A percentile compares a stretch with the other conserved stretches of the same genome.
phyloP scores from a whole-genome alignment of 2,888 invertebrate species.

The Nematopogon swammerdamellus region DNA sequence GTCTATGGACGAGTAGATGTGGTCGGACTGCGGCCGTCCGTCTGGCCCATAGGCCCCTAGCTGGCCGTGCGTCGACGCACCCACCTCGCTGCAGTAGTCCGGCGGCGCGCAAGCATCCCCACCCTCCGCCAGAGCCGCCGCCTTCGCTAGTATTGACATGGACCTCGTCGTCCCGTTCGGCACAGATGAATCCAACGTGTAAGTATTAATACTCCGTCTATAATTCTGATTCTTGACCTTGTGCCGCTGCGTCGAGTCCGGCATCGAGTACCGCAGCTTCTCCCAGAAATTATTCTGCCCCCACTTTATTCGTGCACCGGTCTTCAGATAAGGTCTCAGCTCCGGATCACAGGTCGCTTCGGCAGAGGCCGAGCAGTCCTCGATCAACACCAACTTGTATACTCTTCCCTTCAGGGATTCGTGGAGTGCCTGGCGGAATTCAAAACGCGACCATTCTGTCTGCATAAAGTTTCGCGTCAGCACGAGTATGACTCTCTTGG shows the following conservation, averaged over 20 bases:
- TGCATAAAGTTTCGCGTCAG: constrained; percentile 86
- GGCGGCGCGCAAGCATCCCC: constrained; percentile 33
- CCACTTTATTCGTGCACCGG: constrained; percentile 80
- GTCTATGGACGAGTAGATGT: constrained; percentile 88
- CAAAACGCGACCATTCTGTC: constrained; percentile 91
- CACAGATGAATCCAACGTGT: constrained; percentile 72
- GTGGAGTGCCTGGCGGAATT: constrained; percentile 87
- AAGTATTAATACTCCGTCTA: constrained; percentile 80
- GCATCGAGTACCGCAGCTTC: constrained; percentile 85
- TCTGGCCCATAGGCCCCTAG: constrained; percentile 54
- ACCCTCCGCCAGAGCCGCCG: constrained; percentile 40
- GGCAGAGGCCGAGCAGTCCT: constrained; percentile 77
- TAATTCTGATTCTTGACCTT: constrained; percentile 57
- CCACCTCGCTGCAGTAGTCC: constrained; percentile 44
- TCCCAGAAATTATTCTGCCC: constrained; percentile 94
- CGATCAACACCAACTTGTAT: constrained; percentile 84
- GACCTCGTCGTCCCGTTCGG: constrained; percentile 58
- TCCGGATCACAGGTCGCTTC: constrained; percentile 86
- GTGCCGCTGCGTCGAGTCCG: constrained; percentile 64
- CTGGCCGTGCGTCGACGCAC: constrained; percentile 41
- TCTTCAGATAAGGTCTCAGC: constrained; percentile 83
- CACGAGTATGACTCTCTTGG: constrained; percentile 81
- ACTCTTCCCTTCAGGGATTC: constrained; percentile 84
- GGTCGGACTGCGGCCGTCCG: constrained; percentile 78
- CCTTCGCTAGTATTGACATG: constrained; percentile 51